Percentiles rank a stretch among this genome's conserved stretches.
These are phyloP conservation scores for Leptinotarsa texana DNA, from an alignment of 1,140 invertebrate species.

Conservation along the genomic window DNA sequence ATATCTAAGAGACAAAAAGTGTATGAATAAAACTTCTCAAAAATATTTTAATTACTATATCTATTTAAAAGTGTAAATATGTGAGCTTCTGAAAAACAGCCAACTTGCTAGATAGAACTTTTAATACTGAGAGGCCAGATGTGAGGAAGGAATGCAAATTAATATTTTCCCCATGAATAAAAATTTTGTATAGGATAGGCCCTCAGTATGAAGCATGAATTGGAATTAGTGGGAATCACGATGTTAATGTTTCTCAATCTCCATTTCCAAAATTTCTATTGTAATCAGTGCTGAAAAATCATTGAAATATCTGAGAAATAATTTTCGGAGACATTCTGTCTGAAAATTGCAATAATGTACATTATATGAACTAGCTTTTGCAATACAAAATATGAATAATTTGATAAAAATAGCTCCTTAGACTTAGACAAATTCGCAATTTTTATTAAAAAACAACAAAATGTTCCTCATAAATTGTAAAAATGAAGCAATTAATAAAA, in stretches of 20 bases:
- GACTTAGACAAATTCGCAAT: constrained; percentile 34
- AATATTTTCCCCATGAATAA: background rate
- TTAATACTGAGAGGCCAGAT: background rate
- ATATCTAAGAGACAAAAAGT: constrained; percentile 7
- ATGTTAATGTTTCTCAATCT: too few species aligned
- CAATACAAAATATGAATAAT: constrained; percentile 29
- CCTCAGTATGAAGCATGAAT: background rate
- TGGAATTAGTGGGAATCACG: too few species aligned
- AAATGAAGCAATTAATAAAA: constrained; percentile 40
- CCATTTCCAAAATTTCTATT: background rate
- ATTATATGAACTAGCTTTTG: constrained; percentile 35
- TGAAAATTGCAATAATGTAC: constrained; percentile 30
- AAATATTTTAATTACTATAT: constrained; percentile 17
- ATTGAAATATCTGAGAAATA: background rate
- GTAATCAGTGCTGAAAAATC: background rate
- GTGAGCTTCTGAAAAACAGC: background rate
- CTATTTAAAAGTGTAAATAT: constrained; percentile 17
- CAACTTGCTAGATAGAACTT: background rate
- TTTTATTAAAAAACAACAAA: constrained; percentile 38
- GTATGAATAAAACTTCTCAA: constrained; percentile 17
- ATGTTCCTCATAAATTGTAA: constrained; percentile 40
- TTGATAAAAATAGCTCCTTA: constrained; percentile 41
- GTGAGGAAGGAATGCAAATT: background rate
- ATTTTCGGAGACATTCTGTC: constrained; percentile 3
- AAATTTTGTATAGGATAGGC: background rate